Base-by-base conservation (phyloP, 2,797 vertebrate genomes). In the Hephaestus fuliginosus region DNA sequence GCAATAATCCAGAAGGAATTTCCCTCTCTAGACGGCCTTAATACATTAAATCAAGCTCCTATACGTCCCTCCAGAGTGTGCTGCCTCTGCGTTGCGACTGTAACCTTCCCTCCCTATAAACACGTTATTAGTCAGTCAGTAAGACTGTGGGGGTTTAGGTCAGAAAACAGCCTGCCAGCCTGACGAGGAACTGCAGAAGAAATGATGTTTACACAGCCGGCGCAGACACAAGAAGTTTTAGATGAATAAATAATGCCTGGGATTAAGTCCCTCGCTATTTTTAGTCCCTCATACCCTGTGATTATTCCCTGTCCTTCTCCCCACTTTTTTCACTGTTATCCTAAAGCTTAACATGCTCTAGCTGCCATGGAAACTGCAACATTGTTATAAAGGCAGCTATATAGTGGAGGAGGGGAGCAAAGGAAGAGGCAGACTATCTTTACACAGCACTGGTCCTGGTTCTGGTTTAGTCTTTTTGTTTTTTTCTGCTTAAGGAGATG, bases 321-420 rank as follows among this genome's bases (percentile, higher is more conserved):
- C 83, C 80, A 82, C 75, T 88, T 88, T 89, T 88, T 81, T 58
- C 70, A 76, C 80, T 73, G 75, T 92, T 90, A 90, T 93, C 85
- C 89, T 91, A 85, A 90, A 93, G 93, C 93, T 91, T 91, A 90
- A 84, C 82, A 63, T 88, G 86, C 88, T 78, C 76, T 77, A 66
- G 93, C 92, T 95, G 86, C 93, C 93, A 95, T 95, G 93, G 92
- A 91, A 95, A 95, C 93, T 5, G 81, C 70, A 75, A 80, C 76
- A 84, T 85, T 93, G 91, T 91, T 86, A 76, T 80, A 70, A 86
- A 89, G 70, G 62, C 62, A 58, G 81, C 74, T 70, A 83, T 70
- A 83, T 65, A 76, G 87, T 84, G 88, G 88, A 89, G 92, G 82
- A 91, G 88, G 88, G 87, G 82, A 87, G 65, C 39, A 55, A 76